phyloP scores from a whole-genome alignment of 1,140 invertebrate species.

The Aplysia californica region DNA sequence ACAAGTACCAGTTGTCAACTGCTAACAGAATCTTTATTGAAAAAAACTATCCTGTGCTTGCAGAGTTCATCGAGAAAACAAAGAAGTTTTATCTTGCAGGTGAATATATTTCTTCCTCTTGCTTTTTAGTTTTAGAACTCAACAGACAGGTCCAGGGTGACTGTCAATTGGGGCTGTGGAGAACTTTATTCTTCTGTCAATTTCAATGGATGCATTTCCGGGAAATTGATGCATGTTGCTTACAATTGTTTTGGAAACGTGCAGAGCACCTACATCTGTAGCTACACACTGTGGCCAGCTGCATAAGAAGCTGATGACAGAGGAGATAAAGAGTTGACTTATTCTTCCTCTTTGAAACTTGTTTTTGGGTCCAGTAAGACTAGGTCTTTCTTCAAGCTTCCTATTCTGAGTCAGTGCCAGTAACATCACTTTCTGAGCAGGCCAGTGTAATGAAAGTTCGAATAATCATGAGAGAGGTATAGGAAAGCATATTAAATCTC shows the following conservation, averaged over 20 bases:
- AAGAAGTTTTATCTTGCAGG: conserved; percentile 8
- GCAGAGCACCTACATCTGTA: neutral
- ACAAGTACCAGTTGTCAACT: conserved; percentile 3
- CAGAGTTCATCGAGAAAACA: conserved; percentile 15
- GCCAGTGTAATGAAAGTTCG: too few species aligned
- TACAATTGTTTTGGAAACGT: neutral
- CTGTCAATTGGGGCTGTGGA: neutral
- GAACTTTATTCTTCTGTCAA: neutral
- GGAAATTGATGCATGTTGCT: neutral
- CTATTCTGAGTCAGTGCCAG: too few species aligned
- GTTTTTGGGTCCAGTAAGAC: too few species aligned
- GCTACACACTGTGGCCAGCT: too few species aligned
- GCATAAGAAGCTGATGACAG: too few species aligned
- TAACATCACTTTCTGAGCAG: too few species aligned
- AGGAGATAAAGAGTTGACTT: too few species aligned
- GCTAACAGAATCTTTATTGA: conserved; percentile 21
- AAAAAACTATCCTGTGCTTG: neutral
- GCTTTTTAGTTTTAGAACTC: neutral
- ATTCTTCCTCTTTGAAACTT: too few species aligned
- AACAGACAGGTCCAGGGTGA: neutral
- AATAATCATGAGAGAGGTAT: too few species aligned
- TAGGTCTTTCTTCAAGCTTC: too few species aligned
- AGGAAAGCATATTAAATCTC: too few species aligned
- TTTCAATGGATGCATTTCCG: neutral
- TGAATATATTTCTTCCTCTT: neutral